Percentiles rank a stretch among this genome's conserved stretches.
Evolutionary conservation across 2,113 vertebrate genomes (phyloP).

Genomic region (Stigmatopora argus): DNA sequence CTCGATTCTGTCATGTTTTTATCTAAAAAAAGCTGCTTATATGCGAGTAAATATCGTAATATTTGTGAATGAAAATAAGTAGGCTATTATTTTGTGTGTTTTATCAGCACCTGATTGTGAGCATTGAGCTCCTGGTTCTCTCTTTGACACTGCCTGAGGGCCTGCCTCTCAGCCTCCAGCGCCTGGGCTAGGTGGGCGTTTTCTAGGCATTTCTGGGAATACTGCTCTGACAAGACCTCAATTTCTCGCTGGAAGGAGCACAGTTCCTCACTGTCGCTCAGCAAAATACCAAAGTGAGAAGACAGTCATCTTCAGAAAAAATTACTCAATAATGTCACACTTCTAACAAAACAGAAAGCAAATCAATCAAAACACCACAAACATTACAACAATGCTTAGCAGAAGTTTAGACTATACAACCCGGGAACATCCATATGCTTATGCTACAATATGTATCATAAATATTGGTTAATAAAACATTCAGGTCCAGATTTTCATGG

Average conservation of each 20-base stretch:
- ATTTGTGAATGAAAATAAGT: neutral
- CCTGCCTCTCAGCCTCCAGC: slow-evolving; percentile 77
- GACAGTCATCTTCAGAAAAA: neutral
- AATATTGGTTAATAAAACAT: no score
- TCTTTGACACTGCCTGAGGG: slow-evolving; percentile 76
- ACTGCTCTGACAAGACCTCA: slow-evolving; percentile 78
- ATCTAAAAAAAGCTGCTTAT: no score
- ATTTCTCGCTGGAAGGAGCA: slow-evolving; percentile 76
- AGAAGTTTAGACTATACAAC: no score
- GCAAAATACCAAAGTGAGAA: slow-evolving; percentile 7
- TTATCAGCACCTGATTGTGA: slow-evolving; percentile 72
- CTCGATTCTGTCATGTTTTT: no score
- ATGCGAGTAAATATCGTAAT: neutral
- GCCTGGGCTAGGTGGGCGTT: slow-evolving; percentile 79
- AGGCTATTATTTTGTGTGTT: neutral
- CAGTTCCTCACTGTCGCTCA: slow-evolving; percentile 73
- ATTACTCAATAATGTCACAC: no score
- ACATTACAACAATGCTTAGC: neutral
- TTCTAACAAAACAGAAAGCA: neutral
- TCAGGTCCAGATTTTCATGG: no score
- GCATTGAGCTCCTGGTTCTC: slow-evolving; percentile 81
- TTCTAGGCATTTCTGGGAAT: slow-evolving; percentile 79
- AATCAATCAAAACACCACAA: neutral
- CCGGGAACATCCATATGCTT: no score
- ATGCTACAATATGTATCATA: no score